Percentiles rank a stretch among this genome's conserved stretches.
Conservation (phyloP, 30 jellyfish, hydroid and myxozoan genomes). For the Cassiopea xamachana region DNA sequence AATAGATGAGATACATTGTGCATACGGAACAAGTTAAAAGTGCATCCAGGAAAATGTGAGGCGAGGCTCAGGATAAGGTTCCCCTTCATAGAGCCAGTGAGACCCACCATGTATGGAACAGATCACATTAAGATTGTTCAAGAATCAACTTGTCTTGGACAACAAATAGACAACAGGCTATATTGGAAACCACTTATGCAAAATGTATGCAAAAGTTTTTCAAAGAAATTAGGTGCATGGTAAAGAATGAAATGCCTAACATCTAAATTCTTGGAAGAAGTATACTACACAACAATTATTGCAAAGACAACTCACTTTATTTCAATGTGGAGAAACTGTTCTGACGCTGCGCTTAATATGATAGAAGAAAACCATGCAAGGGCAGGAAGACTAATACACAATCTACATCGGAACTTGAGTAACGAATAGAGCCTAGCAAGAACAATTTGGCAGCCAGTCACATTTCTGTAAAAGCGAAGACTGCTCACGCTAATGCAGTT, state of each 20-base stretch:
- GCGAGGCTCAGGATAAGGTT: conserved; percentile 34
- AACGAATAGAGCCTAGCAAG: neutral
- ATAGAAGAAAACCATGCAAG: neutral
- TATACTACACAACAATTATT: neutral
- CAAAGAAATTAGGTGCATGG: neutral
- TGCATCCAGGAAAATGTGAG: conserved; percentile 41
- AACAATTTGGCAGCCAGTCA: neutral
- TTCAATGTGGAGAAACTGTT: neutral
- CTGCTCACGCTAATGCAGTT: neutral
- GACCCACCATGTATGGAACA: conserved; percentile 59
- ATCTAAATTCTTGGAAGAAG: neutral
- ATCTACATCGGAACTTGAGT: neutral
- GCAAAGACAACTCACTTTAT: neutral
- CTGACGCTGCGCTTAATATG: neutral
- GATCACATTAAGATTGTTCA: conserved; percentile 41
- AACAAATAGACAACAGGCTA: conserved; percentile 35
- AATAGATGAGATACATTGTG: neutral
- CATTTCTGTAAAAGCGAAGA: neutral
- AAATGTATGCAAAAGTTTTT: neutral
- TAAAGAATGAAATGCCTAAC: conserved; percentile 3
- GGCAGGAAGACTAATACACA: neutral
- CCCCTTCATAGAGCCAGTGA: conserved; percentile 44
- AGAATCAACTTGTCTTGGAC: conserved; percentile 51
- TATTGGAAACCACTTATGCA: neutral
- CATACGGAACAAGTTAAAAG: conserved; percentile 54